Evolutionary conservation across 2,888 invertebrate genomes (phyloP).

Genomic region (Leucophenga maculata): DNA sequence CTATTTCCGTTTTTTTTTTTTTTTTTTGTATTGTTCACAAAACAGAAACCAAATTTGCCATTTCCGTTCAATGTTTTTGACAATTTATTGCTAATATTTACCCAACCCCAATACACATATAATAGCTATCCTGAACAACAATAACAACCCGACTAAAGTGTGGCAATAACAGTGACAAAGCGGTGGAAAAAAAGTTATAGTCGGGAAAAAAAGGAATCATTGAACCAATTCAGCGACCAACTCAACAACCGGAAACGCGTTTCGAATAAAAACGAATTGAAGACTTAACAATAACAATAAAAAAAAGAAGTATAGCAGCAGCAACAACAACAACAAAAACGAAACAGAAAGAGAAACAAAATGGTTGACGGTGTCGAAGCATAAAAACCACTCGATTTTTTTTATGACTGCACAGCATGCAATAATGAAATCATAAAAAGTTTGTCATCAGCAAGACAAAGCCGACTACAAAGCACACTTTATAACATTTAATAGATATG

Average conservation of each 20-base stretch:
- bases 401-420: slow-evolving; percentile 56
- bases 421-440: slow-evolving; percentile 40
- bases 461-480: slow-evolving; percentile 18
- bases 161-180: slow-evolving; percentile 24
- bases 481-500: no score
- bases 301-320: slow-evolving; percentile 30
- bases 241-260: slow-evolving; percentile 66
- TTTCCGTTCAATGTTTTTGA: slow-evolving; percentile 22
- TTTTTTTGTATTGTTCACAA: no score
- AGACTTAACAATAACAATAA: slow-evolving; percentile 61
- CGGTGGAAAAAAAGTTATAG: slow-evolving; percentile 41
- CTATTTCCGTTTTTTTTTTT: no score
- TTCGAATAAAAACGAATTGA: slow-evolving; percentile 65
- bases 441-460: slow-evolving; percentile 25
- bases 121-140: slow-evolving; percentile 13
- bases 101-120: no score
- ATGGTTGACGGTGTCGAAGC: slow-evolving; percentile 62
- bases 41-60: neutral
- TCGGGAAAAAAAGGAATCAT: slow-evolving; percentile 50
- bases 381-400: slow-evolving; percentile 57
- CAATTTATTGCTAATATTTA: slow-evolving; percentile 41
- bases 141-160: slow-evolving; percentile 26
- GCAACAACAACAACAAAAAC: slow-evolving; percentile 8
- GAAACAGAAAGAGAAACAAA: slow-evolving; percentile 41
- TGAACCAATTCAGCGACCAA: slow-evolving; percentile 66